phyloP scores from a whole-genome alignment of 2,888 invertebrate genomes.

The Drosophila quinaria region DNA sequence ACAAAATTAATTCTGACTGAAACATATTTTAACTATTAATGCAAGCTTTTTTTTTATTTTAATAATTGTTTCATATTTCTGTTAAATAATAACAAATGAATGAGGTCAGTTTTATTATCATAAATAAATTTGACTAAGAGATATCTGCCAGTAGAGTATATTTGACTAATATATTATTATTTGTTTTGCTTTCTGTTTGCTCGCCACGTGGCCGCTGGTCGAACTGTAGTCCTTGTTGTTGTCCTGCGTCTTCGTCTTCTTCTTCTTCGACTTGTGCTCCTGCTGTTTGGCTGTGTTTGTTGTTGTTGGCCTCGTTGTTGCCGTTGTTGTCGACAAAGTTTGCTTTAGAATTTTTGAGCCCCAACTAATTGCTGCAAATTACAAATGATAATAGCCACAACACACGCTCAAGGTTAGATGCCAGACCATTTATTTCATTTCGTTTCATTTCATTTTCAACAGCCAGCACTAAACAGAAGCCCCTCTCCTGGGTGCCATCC shows the following conservation, averaged over 20 bases:
- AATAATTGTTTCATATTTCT: neutral
- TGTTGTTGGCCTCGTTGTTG: conserved; percentile 36
- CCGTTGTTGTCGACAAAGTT: conserved; percentile 70
- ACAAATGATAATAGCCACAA: conserved; percentile 82
- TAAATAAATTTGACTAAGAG: neutral
- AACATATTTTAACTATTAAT: neutral
- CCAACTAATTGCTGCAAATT: conserved; percentile 81
- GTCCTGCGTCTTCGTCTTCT: conserved; percentile 16
- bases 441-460: conserved; percentile 72
- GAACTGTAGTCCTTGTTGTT: conserved; percentile 42
- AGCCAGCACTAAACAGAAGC: conserved; percentile 37
- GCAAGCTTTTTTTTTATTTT: neutral
- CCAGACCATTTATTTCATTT: conserved; percentile 76
- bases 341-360: conserved; percentile 82
- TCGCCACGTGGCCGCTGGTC: conserved; percentile 63
- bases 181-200: conserved; percentile 48
- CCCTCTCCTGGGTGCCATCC: conserved; percentile 7
- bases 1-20: too few relatives aligned
- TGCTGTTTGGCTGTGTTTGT: conserved; percentile 19
- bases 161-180: conserved; percentile 15
- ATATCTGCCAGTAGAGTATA: conserved; percentile 23
- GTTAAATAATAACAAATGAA: neutral
- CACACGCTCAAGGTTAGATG: conserved; percentile 80
- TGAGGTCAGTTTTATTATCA: neutral
- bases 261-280: conserved; percentile 17